Base-by-base conservation (phyloP, 2,113 vertebrate genomes). In the Rhinolophus sinicus region DNA sequence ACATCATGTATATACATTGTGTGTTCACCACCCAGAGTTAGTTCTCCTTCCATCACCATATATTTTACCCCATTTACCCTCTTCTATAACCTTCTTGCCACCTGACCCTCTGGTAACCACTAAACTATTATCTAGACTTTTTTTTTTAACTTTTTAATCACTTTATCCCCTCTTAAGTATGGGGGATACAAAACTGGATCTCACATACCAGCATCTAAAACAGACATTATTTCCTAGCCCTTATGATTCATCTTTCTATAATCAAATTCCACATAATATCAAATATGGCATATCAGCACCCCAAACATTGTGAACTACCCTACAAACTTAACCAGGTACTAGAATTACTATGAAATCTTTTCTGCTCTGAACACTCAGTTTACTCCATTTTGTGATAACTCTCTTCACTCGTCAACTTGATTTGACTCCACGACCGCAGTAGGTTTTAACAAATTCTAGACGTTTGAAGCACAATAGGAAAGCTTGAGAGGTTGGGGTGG, bases 111-210 rank as follows among this genome's bases (percentile, higher is more conserved):
- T 44, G 40, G 40, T 44, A 44, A 44, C 40, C 40, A 44, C 40
- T 44, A 44, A 44, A 44, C 40, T 44, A 44, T 44, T 44, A 44
- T 44, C 40, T 44, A 44, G n/a, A 69, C 33, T 47, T 95, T 44
- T 76, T 92, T 44, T 44, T 44, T 77, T 14, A 77, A 88, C 1
- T 72, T 88, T 95, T 96, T 33, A 87, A 77, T 92, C 90, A 92
- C 52, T 89, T 93, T 89, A 77, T 72, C 30, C 40, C 96, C 64
- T 85, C 58, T 69, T 60, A 76, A 72, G 38, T 35, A 93, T 35
- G 3, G 30, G 8, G 14, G 70, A 9, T 38, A 54, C 60, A 88
- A 95, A 96, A 95, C 0, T 78, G 72, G 73, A 83, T 76, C n/a
- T 24, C 69, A 64, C n/a, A 60, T 64, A 33, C 40, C 58, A 72